Conservation (phyloP, 1,140 invertebrate species). For the Babylonia areolata region DNA sequence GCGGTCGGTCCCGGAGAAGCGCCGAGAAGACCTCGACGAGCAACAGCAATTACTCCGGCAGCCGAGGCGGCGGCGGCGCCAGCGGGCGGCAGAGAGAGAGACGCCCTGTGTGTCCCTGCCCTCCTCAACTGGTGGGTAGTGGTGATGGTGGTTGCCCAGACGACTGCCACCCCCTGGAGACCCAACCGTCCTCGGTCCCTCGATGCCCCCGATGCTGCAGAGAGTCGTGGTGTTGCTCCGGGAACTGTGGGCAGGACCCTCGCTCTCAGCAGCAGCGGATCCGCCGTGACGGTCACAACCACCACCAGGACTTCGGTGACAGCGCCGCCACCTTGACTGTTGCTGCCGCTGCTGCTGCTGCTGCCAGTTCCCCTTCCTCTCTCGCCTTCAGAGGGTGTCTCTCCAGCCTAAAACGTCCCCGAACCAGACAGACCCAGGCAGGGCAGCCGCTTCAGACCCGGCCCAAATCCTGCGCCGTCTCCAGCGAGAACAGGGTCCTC, state of each 20-base stretch:
- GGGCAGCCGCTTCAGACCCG: slow-evolving; percentile 61
- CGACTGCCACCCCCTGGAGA: slow-evolving; percentile 71
- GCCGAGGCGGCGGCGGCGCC: slow-evolving; percentile 39
- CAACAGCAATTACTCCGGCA: slow-evolving; percentile 36
- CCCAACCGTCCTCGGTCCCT: slow-evolving; percentile 48
- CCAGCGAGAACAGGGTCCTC: slow-evolving; percentile 54
- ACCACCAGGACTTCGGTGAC: slow-evolving; percentile 66
- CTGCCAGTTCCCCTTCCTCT: slow-evolving; percentile 43
- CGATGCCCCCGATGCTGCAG: slow-evolving; percentile 58
- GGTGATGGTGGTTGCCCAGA: slow-evolving; percentile 63
- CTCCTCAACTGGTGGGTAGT: too few species aligned
- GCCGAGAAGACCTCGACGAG: too few species aligned
- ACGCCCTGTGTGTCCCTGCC: slow-evolving; percentile 59
- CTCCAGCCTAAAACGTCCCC: slow-evolving; percentile 53
- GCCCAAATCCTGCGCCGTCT: slow-evolving; percentile 62
- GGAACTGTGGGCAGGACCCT: too few species aligned
- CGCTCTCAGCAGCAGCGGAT: not conserved
- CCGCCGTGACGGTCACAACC: slow-evolving; percentile 32
- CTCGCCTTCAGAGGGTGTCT: slow-evolving; percentile 35
- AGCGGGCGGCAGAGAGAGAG: slow-evolving; percentile 59
- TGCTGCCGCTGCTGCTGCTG: too few species aligned
- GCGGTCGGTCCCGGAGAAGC: slow-evolving; percentile 35
- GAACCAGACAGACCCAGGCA: slow-evolving; percentile 64
- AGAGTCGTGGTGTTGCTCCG: too few species aligned
- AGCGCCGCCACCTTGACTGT: slow-evolving; percentile 40